Conservation (phyloP, 1,140 invertebrate species). For the Saccostrea echinata region DNA sequence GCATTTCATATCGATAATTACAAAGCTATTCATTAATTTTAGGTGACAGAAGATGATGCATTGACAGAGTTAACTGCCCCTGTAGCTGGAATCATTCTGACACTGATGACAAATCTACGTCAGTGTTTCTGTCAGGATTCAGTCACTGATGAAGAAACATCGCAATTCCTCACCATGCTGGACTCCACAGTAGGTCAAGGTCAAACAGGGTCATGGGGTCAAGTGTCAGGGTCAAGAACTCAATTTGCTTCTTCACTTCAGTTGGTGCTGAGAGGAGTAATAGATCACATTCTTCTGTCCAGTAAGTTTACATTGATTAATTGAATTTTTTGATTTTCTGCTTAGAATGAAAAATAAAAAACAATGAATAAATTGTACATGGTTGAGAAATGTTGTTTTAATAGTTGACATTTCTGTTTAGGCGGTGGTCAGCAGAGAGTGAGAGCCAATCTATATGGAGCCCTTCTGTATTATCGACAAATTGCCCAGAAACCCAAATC, state of each 20-base stretch:
- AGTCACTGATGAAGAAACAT: conserved; percentile 52
- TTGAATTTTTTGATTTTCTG: conserved; percentile 2
- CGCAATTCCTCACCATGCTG: conserved; percentile 61
- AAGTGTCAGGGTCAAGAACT: conserved; percentile 70
- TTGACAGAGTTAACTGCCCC: conserved; percentile 77
- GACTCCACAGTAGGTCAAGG: conserved; percentile 61
- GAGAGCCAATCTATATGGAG: conserved; percentile 90
- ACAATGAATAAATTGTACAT: too few relatives aligned
- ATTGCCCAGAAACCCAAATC: conserved; percentile 82
- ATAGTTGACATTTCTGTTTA: conserved; percentile 49
- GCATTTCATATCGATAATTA: background rate
- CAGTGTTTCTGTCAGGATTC: conserved; percentile 75
- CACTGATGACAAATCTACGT: conserved; percentile 78
- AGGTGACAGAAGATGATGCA: conserved; percentile 78
- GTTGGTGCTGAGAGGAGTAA: conserved; percentile 81
- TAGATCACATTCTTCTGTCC: conserved; percentile 82
- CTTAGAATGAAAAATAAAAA: background rate
- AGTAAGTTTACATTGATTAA: conserved; percentile 71
- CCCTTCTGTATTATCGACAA: conserved; percentile 85
- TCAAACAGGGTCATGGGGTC: conserved; percentile 59
- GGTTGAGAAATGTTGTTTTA: background rate
- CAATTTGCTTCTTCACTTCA: conserved; percentile 80
- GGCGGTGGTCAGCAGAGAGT: conserved; percentile 87
- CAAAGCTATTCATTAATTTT: conserved; percentile 36
- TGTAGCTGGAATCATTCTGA: conserved; percentile 78